Evolutionary conservation across 1,140 invertebrate species (phyloP).

Genomic region (Drosophila teissieri): DNA sequence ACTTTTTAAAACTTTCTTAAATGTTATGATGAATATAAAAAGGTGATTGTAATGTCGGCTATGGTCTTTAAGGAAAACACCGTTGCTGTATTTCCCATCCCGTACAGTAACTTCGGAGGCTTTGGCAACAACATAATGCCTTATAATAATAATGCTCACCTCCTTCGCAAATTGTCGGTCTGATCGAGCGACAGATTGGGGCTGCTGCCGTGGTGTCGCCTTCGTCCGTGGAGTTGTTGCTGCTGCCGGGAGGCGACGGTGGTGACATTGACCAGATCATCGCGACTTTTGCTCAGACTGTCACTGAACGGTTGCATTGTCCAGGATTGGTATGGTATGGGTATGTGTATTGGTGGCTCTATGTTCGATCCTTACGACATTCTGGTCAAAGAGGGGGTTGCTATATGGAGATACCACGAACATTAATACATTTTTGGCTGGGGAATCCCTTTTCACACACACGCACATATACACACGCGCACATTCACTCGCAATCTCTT

Average conservation of each 20-base stretch:
- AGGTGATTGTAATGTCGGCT: too few relatives aligned
- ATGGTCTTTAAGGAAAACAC: too few relatives aligned
- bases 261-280: constrained; percentile 75
- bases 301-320: constrained; percentile 83
- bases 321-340: constrained; percentile 31
- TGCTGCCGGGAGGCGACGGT: constrained; percentile 52
- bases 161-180: constrained; percentile 78
- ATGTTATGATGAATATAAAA: too few relatives aligned
- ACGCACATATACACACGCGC: constrained; percentile 6
- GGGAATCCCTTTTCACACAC: constrained; percentile 1
- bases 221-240: constrained; percentile 50
- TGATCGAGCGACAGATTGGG: constrained; percentile 77
- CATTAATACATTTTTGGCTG: constrained; percentile 8
- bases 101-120: too few relatives aligned
- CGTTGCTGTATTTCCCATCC: too few relatives aligned
- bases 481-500: constrained; percentile 47
- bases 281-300: constrained; percentile 80
- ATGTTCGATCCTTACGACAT: constrained; percentile 60
- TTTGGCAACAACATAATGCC: too few relatives aligned
- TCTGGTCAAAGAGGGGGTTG: constrained; percentile 19
- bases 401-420: constrained; percentile 12
- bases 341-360: constrained; percentile 1
- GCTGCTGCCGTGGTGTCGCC: constrained; percentile 79
- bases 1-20: too few relatives aligned
- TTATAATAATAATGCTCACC: constrained; percentile 43